Base-by-base conservation (phyloP, 2,797 vertebrate species). In the Parotocinclus haroldoi region DNA sequence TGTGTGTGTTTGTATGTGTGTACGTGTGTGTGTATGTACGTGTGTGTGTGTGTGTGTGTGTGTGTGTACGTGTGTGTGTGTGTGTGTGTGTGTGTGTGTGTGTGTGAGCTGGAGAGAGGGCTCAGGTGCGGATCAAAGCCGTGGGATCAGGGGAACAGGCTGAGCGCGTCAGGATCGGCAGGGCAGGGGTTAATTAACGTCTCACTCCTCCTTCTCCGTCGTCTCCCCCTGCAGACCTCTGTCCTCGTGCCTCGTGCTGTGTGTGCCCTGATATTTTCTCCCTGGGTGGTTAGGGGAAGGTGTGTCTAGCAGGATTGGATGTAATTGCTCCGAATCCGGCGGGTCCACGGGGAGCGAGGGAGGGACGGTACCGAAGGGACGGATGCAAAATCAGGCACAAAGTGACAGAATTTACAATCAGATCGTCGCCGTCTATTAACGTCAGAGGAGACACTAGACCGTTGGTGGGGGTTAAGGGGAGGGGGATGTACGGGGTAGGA, bases 151-250 rank as follows among this genome's bases (percentile, higher is more conserved):
- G 82, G 81, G 82, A 83, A 59, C 68, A 48, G 73, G 76, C 80
- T 83, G 78, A 80, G 75, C 81, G 73, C 73, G 73, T 85, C 81
- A 78, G 66, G 78, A 65, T 51, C 59, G 70, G 79, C 80, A 69
- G 78, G 56, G 76, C 53, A 85, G 84, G 56, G 78, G 87, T 88
- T 89, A 89, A 89, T 89, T 88, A 88, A 87, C 77, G 82, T 74
- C 61, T 74, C 72, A 27, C 61, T 74, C 75, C 72, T 75, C 66
- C 54, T 39, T 67, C 64, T 58, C 59, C 51, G 38, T 66, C 55
- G 72, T 80, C 58, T 56, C 68, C 78, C 71, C 65, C 55, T 64
- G 68, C 59, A 63, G 49, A 62, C 59, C 50, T 56, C 50, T 27
- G 38, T 42, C 54, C 54, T 38, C 18, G 18, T 50, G 37, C 18